Evolutionary conservation across 2,888 invertebrate species (phyloP).

Genomic region (Odontothrips loti): DNA sequence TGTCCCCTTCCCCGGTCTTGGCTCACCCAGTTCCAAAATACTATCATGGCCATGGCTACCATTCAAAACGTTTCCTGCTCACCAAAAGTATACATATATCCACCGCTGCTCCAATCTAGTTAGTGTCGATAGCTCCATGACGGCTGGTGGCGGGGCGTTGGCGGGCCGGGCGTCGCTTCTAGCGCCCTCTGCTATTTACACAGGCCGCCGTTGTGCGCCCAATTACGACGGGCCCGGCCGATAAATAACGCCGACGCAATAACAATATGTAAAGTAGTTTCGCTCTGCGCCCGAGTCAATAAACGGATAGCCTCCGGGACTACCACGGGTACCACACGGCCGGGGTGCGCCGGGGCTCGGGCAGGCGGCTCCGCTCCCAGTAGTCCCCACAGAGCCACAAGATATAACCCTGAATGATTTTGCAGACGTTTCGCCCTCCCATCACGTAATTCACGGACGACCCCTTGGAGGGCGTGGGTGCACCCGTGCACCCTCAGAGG

Average conservation of each 20-base stretch:
- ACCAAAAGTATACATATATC: neutral
- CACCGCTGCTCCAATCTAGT: neutral
- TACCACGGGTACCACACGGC: neutral
- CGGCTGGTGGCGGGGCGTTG: neutral
- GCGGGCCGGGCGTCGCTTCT: constrained; percentile 7
- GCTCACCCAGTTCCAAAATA: neutral
- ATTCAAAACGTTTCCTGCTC: neutral
- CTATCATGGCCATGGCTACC: neutral
- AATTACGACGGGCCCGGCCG: neutral
- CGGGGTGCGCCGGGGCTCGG: too few species aligned
- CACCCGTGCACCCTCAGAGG: too few species aligned
- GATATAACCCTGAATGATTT: too few species aligned
- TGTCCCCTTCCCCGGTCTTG: too few species aligned
- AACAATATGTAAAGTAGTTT: constrained; percentile 27
- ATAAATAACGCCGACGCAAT: constrained; percentile 12
- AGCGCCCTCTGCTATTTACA: constrained; percentile 1
- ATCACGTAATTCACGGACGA: too few species aligned
- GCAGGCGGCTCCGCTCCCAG: too few species aligned
- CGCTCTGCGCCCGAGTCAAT: constrained; percentile 13
- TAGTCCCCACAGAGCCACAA: too few species aligned
- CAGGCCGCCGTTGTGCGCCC: neutral
- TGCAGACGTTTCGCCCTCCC: too few species aligned
- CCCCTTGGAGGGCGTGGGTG: too few species aligned
- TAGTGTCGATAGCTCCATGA: neutral
- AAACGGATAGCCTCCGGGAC: neutral